Percentiles rank a stretch among this genome's conserved stretches.
phyloP scores from a whole-genome alignment of 2,113 vertebrate species.

The Rhinolophus sinicus region DNA sequence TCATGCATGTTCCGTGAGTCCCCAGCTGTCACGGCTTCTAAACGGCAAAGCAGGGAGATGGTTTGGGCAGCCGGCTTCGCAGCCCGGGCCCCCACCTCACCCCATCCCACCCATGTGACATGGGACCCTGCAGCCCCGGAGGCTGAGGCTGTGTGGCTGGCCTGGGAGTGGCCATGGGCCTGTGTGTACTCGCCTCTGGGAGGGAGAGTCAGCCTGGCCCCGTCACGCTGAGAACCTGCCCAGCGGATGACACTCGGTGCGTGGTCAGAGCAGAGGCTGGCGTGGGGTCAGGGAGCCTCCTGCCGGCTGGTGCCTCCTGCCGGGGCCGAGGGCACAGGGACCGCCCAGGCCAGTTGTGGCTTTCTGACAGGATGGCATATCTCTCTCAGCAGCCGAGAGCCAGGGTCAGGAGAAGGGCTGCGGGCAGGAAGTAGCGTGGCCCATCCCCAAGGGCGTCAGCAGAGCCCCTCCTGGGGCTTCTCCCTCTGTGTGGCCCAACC shows the following conservation, averaged over 20 bases:
- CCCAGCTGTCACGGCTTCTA: not conserved
- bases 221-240: not conserved
- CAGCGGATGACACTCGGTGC: fast-evolving
- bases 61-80: not conserved
- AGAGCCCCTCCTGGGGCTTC: not conserved
- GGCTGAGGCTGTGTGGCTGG: fast-evolving
- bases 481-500: no score
- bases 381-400: not conserved
- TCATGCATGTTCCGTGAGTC: fast-evolving
- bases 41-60: not conserved
- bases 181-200: not conserved
- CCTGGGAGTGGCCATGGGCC: not conserved
- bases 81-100: not conserved
- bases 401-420: not conserved
- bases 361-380: fast-evolving
- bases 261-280: not conserved
- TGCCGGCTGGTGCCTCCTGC: no score
- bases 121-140: fast-evolving
- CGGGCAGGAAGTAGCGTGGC: not conserved
- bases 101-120: fast-evolving
- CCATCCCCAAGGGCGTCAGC: not conserved
- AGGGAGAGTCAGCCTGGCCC: no score
- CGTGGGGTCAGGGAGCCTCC: fast-evolving
- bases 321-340: not conserved
- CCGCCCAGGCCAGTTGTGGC: not conserved